Base-by-base conservation (phyloP, 2,888 invertebrate species). In the Drosophila cognata region DNA sequence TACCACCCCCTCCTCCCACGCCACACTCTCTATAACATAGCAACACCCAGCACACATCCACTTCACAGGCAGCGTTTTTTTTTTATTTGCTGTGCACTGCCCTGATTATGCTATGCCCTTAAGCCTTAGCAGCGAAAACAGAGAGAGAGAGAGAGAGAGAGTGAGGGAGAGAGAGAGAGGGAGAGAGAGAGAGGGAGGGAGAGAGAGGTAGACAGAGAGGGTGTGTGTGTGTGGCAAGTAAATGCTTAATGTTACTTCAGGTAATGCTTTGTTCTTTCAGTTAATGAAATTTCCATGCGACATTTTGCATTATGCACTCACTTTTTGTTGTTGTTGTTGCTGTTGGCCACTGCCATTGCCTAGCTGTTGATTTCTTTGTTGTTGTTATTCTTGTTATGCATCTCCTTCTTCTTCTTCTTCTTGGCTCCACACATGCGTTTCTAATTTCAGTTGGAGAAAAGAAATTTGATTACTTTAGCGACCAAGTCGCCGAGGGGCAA, bases 241-340 rank as follows among this genome's bases (percentile, higher is more conserved):
- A 59, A 70, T 71, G 79, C 67, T 66, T 55, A 69, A 79, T 74
- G 73, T 75, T 70, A 73, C 69, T 76, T 53, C 63, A 63, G 77
- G 60, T 69, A 70, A 67, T 66, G 64, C 58, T 73, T 72, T 79
- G 57, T 77, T 81, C 68, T 66, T 78, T 79, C 64, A 70, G 72
- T 71, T 82, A 74, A 84, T 75, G 64, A 84, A 82, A 82, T 84
- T 82, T 80, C 74, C 71, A 50, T 33, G 62, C 64, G 71, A 71
- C 74, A 79, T 79, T 76, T 69, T 43, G 55, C 70, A 68, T 64
- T 52, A 61, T 58, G 35, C 63, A 57, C 52, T 51, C 35, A 51
- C 16, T 16, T 64, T 57, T 69, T 46, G 31, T 70, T 76, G 33
- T 56, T 46, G 31, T 70, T 76, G 28, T 51, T 36, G 13, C 8